Evolutionary conservation across 2,888 invertebrate genomes (phyloP).

Genomic region (Mayetiola destructor): DNA sequence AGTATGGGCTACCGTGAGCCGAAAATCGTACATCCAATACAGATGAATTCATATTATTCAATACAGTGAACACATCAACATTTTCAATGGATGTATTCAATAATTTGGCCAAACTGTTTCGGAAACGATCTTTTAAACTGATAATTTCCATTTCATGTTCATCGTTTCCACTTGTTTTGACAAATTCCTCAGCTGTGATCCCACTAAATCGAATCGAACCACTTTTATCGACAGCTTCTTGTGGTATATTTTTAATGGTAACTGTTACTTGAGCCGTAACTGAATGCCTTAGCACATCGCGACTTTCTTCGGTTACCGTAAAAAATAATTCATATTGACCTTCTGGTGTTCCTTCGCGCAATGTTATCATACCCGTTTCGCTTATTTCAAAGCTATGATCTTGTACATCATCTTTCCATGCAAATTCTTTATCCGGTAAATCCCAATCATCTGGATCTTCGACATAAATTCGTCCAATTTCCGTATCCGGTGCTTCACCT

Average conservation of each 20-base stretch:
- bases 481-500: conserved; percentile 64
- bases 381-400: conserved; percentile 55
- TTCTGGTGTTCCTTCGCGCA: conserved; percentile 59
- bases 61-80: conserved; percentile 87
- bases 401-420: conserved; percentile 41
- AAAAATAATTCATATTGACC: conserved; percentile 65
- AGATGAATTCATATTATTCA: conserved; percentile 46
- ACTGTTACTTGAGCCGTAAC: conserved; percentile 78
- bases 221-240: conserved; percentile 82
- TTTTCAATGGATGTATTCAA: conserved; percentile 66
- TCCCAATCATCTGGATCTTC: conserved; percentile 97
- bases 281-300: conserved; percentile 44
- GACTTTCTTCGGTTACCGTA: conserved; percentile 53
- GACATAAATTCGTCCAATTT: conserved; percentile 78
- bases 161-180: conserved; percentile 36
- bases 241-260: conserved; percentile 71
- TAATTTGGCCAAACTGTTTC: conserved; percentile 46
- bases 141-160: conserved; percentile 20
- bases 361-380: conserved; percentile 74
- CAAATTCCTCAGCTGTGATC: conserved; percentile 73
- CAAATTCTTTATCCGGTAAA: conserved; percentile 75
- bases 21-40: conserved; percentile 78
- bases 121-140: conserved; percentile 34
- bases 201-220: conserved; percentile 78
- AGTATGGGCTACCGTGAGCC: conserved; percentile 89